These are phyloP conservation scores for Drosophila pseudotalamancana DNA, from an alignment of 2,888 invertebrate species.

Conservation along the genomic window DNA sequence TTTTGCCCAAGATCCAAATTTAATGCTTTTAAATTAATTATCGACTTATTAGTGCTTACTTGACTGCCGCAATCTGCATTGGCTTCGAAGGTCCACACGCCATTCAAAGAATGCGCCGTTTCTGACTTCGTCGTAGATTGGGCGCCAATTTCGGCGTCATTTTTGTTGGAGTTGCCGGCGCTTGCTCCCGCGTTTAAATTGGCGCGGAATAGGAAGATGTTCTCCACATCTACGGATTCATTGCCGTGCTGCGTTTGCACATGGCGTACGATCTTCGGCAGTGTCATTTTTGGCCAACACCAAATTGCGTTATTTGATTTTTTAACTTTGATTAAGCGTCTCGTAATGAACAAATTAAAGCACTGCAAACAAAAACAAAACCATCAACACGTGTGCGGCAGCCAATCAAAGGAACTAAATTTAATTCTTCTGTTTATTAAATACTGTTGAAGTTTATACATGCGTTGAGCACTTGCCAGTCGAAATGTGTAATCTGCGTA, in stretches of 20 bases:
- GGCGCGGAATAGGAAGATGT: constrained; percentile 70
- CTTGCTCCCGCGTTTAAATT: constrained; percentile 17
- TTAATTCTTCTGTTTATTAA: background rate
- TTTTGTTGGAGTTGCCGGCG: background rate
- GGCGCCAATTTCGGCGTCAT: background rate
- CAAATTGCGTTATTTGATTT: constrained; percentile 6
- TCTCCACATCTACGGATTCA: constrained; percentile 48
- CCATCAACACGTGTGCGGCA: constrained; percentile 52
- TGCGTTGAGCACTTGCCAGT: constrained; percentile 39
- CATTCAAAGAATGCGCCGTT: background rate
- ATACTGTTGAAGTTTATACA: background rate
- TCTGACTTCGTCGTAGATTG: constrained; percentile 9
- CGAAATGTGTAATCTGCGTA: constrained; percentile 27
- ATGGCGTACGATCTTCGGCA: constrained; percentile 48
- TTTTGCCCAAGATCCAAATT: background rate
- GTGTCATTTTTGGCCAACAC: constrained; percentile 47
- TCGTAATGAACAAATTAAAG: constrained; percentile 24
- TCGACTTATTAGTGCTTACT: constrained; percentile 25
- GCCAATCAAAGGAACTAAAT: background rate
- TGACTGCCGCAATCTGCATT: constrained; percentile 42
- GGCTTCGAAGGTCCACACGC: constrained; percentile 51
- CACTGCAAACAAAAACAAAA: constrained; percentile 56
- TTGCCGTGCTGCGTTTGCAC: constrained; percentile 63
- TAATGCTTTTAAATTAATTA: background rate
- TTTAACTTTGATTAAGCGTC: constrained; percentile 26